These are phyloP conservation scores for Seira ritae DNA, from an alignment of 2,888 invertebrate species.

Conservation along the genomic window DNA sequence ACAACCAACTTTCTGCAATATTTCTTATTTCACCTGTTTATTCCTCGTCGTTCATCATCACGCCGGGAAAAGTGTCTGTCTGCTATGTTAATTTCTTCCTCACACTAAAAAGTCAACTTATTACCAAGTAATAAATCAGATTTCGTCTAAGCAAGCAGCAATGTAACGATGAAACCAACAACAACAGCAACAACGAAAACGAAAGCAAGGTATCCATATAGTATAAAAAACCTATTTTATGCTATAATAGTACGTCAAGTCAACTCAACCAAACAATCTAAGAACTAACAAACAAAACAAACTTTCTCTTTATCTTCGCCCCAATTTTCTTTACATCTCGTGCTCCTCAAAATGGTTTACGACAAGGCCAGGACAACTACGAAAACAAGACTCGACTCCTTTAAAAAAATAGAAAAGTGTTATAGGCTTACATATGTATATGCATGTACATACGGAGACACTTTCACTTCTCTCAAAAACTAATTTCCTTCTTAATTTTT, in stretches of 20 bases:
- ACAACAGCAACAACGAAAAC: too few species aligned
- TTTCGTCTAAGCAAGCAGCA: not conserved
- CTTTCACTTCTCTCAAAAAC: too few species aligned
- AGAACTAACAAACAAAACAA: not conserved
- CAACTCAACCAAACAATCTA: too few species aligned
- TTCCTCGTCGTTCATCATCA: constrained; percentile 19
- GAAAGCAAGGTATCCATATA: constrained; percentile 13
- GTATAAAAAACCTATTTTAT: too few species aligned
- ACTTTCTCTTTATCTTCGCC: not conserved
- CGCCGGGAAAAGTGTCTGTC: constrained; percentile 16
- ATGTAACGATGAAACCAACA: too few species aligned
- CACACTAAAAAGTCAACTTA: constrained; percentile 29
- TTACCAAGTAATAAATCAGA: constrained; percentile 42
- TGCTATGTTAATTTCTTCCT: constrained; percentile 28
- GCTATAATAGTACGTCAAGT: not conserved
- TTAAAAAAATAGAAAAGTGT: too few species aligned
- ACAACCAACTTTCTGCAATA: constrained; percentile 24
- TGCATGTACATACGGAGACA: not conserved
- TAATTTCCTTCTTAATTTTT: too few species aligned
- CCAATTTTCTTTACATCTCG: not conserved
- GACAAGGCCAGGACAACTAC: too few species aligned
- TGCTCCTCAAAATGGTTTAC: not conserved
- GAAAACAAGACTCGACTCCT: too few species aligned
- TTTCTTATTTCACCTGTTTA: constrained; percentile 31
- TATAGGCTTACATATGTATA: too few species aligned